These are phyloP conservation scores for Enhydra lutris DNA, from an alignment of 2,113 vertebrate species.

Conservation along the genomic window DNA sequence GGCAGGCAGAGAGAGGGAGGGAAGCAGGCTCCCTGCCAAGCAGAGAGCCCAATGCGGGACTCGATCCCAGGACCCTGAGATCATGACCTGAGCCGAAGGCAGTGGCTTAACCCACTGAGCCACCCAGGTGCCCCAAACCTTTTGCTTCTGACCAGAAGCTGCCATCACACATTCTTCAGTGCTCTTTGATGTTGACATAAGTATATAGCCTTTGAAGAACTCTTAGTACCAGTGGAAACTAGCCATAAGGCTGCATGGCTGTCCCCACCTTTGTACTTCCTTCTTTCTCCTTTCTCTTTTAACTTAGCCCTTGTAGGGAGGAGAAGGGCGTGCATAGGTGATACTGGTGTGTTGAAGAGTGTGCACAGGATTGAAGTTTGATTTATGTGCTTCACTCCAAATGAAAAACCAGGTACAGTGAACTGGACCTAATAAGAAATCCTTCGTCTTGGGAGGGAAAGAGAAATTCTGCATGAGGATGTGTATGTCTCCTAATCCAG, in stretches of 20 bases:
- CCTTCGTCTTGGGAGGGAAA: not conserved
- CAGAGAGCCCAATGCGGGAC: no score
- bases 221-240: constrained; percentile 29
- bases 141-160: constrained; percentile 43
- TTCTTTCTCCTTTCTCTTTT: constrained; percentile 27
- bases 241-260: not conserved
- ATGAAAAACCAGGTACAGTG: not conserved
- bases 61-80: no score
- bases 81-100: no score
- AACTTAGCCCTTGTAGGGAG: constrained; percentile 11
- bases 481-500: not conserved
- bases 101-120: no score
- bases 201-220: constrained; percentile 32
- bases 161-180: constrained; percentile 2
- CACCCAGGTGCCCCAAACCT: no score
- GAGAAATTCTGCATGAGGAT: constrained; percentile 19
- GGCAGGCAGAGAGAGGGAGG: no score
- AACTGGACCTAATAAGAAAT: not conserved
- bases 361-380: not conserved
- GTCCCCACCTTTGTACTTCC: not conserved
- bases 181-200: constrained; percentile 38
- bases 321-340: not conserved
- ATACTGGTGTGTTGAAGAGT: not conserved
- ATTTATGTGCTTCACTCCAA: constrained; percentile 18
- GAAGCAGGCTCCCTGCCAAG: no score